A percentile compares a stretch with the other conserved stretches of the same genome.
Conservation (phyloP, 2,888 invertebrate genomes). For the Spodoptera exigua region DNA sequence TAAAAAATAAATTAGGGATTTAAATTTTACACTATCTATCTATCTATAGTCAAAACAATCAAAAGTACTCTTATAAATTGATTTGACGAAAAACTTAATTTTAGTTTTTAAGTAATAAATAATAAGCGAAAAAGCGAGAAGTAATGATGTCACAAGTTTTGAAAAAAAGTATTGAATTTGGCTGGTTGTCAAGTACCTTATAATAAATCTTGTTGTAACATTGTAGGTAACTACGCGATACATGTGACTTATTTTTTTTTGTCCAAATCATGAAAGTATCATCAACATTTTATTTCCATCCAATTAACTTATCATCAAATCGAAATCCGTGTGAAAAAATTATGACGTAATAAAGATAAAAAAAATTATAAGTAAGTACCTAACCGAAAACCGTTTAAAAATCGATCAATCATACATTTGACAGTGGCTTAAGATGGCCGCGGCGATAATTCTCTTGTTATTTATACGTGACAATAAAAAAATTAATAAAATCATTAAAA, state of each 20-base stretch:
- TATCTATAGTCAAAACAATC: too few species aligned
- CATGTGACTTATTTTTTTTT: conserved; percentile 1
- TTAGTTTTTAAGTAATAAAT: too few species aligned
- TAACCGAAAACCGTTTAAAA: conserved; percentile 73
- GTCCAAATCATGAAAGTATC: not conserved
- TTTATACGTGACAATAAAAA: conserved; percentile 35
- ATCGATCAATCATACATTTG: conserved; percentile 71
- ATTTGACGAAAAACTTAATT: too few species aligned
- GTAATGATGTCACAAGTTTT: too few species aligned
- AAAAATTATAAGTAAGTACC: too few species aligned
- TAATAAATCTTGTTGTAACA: not conserved
- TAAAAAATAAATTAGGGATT: too few species aligned
- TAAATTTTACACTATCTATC: too few species aligned
- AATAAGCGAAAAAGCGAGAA: too few species aligned
- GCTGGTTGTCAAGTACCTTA: too few species aligned
- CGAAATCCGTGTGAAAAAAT: conserved; percentile 18
- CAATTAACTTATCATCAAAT: conserved; percentile 28
- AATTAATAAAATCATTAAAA: conserved; percentile 15
- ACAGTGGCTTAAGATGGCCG: conserved; percentile 34
- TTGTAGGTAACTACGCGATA: not conserved
- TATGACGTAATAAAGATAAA: conserved; percentile 26
- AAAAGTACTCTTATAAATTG: too few species aligned
- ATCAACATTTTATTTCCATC: not conserved
- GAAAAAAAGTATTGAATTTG: too few species aligned
- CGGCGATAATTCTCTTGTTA: conserved; percentile 25